A percentile compares a stretch with the other conserved stretches of the same genome.
Evolutionary conservation across 2,888 invertebrate species (phyloP).

Genomic region (Eutolmus rufibarbis): DNA sequence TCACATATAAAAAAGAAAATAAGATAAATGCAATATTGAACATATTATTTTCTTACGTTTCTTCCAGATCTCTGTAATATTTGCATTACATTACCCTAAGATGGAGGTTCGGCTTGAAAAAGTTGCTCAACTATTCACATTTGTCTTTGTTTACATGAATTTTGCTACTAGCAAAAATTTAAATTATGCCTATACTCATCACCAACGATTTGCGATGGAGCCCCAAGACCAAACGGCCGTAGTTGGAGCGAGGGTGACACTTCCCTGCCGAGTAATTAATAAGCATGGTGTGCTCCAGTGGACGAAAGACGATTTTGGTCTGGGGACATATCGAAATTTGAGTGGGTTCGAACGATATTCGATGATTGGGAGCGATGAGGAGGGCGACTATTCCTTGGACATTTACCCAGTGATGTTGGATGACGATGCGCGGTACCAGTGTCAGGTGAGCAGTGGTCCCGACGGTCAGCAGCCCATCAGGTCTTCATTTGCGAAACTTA

Average conservation of each 20-base stretch:
- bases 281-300: slow-evolving; percentile 92
- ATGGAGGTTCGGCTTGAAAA: background rate
- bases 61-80: background rate
- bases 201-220: slow-evolving; percentile 89
- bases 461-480: slow-evolving; percentile 80
- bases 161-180: slow-evolving; percentile 5
- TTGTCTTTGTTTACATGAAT: background rate
- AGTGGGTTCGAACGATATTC: slow-evolving; percentile 91
- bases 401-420: slow-evolving; percentile 89
- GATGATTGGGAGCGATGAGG: slow-evolving; percentile 95
- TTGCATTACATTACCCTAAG: background rate
- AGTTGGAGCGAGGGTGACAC: slow-evolving; percentile 84
- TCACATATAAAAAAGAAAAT: background rate
- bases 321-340: slow-evolving; percentile 88
- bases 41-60: background rate
- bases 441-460: slow-evolving; percentile 88
- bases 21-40: background rate
- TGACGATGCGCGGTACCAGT: slow-evolving; percentile 92
- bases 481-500: slow-evolving; percentile 84
- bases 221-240: slow-evolving; percentile 91
- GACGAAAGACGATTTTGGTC: slow-evolving; percentile 96
- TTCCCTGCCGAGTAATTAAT: slow-evolving; percentile 89
- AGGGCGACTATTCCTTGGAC: slow-evolving; percentile 92
- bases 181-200: slow-evolving; percentile 50
- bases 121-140: background rate